These are phyloP conservation scores for Dusona sp. DNA, from an alignment of 2,888 invertebrate genomes.

Conservation along the genomic window DNA sequence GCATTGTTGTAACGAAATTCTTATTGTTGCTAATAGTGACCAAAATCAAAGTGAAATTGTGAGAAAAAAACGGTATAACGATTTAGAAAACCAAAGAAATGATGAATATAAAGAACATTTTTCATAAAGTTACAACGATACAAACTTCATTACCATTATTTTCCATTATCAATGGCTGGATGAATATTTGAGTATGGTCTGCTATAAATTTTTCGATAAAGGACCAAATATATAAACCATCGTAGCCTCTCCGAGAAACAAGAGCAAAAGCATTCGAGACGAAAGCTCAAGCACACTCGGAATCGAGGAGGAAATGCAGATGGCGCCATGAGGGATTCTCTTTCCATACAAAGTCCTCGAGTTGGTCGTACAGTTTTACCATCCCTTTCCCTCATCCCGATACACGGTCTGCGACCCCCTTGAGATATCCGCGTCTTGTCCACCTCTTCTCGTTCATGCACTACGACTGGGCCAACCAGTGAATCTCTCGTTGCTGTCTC, in stretches of 20 bases:
- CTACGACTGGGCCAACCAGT: slow-evolving; percentile 27
- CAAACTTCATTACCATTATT: not conserved
- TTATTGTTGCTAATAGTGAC: too few species aligned
- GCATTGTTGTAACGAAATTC: too few species aligned
- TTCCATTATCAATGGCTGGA: too few species aligned
- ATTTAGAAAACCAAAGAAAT: too few species aligned
- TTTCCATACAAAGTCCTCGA: slow-evolving; percentile 33
- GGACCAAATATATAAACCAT: not conserved
- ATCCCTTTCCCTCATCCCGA: not conserved
- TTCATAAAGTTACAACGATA: not conserved
- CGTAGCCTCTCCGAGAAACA: not conserved
- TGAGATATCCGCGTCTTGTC: slow-evolving; percentile 14
- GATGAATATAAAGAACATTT: not conserved
- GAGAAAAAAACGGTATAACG: too few species aligned
- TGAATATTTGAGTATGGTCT: not conserved
- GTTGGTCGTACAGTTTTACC: slow-evolving; percentile 44
- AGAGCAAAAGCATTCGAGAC: slow-evolving; percentile 27
- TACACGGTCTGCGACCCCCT: slow-evolving; percentile 9
- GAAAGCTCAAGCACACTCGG: slow-evolving; percentile 13
- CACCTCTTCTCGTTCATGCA: slow-evolving; percentile 28
- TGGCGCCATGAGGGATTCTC: slow-evolving; percentile 43
- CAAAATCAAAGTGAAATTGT: too few species aligned
- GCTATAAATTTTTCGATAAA: slow-evolving; percentile 13
- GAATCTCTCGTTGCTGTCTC: slow-evolving; percentile 22
- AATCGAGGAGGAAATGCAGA: slow-evolving; percentile 63